A percentile compares a stretch with the other conserved stretches of the same genome.
These are phyloP conservation scores for Helogale parvula DNA, from an alignment of 2,113 vertebrate genomes.

Conservation along the genomic window DNA sequence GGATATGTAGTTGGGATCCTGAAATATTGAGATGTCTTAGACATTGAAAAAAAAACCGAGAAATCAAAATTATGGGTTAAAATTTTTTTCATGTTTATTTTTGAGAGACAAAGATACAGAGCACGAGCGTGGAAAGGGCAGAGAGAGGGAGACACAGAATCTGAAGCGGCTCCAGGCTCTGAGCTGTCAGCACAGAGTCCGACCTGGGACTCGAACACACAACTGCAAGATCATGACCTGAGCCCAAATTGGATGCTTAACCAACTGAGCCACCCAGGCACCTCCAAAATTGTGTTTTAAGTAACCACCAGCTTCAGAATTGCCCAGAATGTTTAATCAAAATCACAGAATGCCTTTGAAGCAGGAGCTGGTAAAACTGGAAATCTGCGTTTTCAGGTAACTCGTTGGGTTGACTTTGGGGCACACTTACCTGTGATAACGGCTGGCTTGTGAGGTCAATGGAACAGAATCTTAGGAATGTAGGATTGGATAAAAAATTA, in stretches of 20 bases:
- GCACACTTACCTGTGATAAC: not conserved
- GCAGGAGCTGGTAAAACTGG: not conserved
- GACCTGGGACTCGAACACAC: rapidly evolving
- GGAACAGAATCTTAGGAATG: not conserved
- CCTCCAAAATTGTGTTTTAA: not conserved
- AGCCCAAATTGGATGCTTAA: too few relatives aligned
- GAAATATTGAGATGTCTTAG: not conserved
- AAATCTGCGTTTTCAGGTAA: not conserved
- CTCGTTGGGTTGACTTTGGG: not conserved
- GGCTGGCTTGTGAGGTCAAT: not conserved
- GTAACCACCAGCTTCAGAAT: not conserved
- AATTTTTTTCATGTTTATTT: too few relatives aligned
- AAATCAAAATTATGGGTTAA: not conserved
- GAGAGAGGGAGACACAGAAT: too few relatives aligned
- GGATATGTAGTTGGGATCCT: not conserved
- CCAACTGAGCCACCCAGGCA: too few relatives aligned
- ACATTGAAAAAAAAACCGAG: not conserved
- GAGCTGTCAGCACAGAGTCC: too few relatives aligned
- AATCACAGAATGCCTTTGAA: not conserved
- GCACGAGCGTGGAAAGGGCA: too few relatives aligned
- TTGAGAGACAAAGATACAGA: too few relatives aligned
- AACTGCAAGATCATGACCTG: too few relatives aligned
- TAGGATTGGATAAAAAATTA: not conserved
- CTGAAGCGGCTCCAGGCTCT: too few relatives aligned
- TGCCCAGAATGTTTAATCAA: not conserved